A percentile compares a stretch with the other conserved stretches of the same genome.
phyloP scores from a whole-genome alignment of 2,113 vertebrate genomes.

The Gorsachius goisagi region DNA sequence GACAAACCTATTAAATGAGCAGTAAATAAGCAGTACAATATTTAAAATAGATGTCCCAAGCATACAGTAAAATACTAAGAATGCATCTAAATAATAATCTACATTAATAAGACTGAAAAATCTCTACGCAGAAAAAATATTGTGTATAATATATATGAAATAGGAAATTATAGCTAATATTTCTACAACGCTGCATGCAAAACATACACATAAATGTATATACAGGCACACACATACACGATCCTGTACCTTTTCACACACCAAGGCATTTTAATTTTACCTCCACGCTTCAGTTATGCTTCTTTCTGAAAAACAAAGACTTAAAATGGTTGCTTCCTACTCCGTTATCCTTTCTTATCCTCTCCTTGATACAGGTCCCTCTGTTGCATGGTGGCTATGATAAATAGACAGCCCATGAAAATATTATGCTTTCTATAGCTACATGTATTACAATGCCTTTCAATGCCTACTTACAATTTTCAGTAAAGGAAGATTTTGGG shows the following conservation, averaged over 20 bases:
- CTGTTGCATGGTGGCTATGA: neutral
- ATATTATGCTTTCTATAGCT: neutral
- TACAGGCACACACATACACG: neutral
- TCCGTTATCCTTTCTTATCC: neutral
- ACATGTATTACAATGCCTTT: neutral
- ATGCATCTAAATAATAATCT: neutral
- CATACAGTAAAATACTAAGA: neutral
- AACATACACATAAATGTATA: neutral
- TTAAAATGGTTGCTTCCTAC: neutral
- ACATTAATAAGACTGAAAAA: neutral
- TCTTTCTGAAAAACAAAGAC: neutral
- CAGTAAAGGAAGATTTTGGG: neutral
- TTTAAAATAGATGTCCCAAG: neutral
- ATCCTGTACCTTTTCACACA: neutral
- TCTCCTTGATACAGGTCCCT: neutral
- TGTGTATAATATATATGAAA: neutral
- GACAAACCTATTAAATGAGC: neutral
- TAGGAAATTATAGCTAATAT: neutral
- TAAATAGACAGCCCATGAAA: neutral
- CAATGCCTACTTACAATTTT: neutral
- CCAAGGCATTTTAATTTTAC: neutral
- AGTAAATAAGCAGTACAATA: neutral
- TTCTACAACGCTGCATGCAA: neutral
- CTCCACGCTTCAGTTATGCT: neutral
- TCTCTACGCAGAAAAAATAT: neutral